Base-by-base conservation (phyloP, 1,140 invertebrate species). In the Diploscapter pachys region DNA sequence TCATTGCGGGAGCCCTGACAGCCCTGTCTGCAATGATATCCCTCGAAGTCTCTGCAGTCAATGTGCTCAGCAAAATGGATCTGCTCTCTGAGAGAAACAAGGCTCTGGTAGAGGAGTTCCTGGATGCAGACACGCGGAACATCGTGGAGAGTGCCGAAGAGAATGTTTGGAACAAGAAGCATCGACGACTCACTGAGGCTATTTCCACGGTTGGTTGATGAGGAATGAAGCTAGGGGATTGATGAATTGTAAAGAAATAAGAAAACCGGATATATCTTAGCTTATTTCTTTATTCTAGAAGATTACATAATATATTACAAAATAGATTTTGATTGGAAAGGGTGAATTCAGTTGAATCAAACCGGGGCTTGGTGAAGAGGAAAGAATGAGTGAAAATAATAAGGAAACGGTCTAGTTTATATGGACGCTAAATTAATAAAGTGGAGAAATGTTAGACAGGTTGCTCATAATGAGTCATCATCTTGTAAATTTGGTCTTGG, bases 11-110 rank as follows among this genome's bases (percentile, higher is more conserved):
- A 2, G 92, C 94, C 50, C 92, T 99, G 90, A 91, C 94, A 50
- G 93, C 96, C 0, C 88, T 99, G 6, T 95, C 94, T 82, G 92
- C 94, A 0, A 98, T 99, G 95, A 91, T 97, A 11, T 96, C 94
- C 86, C 87, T 99, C 65, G 95, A 97, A 88, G 87, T 96, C 73
- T 91, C 96, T 5, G 75, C 82, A 2, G 88, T 99, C 0, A 98
- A 96, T 88, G 89, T 99, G 63, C 87, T 99, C 62, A 92, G 92
- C 52, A 99, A 99, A 90, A 92, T 97, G 89, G 96, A 99, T 88
- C 88, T 98, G 3, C 86, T 99, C 2, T 93, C 91, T 78, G 92
- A 92, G 85, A 89, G 90, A 52, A 78, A 81, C 63, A 72, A 76
- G 56, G 53, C 67, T 56, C 66, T 79, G 8, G 72, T 75, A 8